Base-by-base conservation (phyloP, 2,888 invertebrate species). In the Sipunculus nudus region DNA sequence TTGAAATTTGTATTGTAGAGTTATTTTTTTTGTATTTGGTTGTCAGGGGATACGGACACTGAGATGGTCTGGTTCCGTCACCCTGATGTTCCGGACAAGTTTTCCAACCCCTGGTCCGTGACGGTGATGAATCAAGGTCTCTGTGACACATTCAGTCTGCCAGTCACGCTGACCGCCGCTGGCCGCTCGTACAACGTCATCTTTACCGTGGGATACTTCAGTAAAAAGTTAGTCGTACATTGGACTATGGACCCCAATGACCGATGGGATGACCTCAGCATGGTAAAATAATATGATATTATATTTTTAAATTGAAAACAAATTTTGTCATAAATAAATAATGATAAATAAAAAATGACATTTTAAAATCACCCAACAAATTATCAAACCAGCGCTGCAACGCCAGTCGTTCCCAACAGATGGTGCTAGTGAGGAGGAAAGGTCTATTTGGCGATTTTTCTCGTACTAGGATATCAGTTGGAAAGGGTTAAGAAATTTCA, bases 11-110 rank as follows among this genome's bases (percentile, higher is more conserved):
- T n/a, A n/a, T n/a, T n/a, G n/a, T n/a, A n/a, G n/a, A n/a, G n/a
- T n/a, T n/a, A n/a, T n/a, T n/a, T n/a, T n/a, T n/a, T n/a, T n/a
- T n/a, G n/a, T n/a, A n/a, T n/a, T n/a, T n/a, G n/a, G n/a, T n/a
- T n/a, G n/a, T 3, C 23, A 68, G 72, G 66, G 2, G 26, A 53
- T 19, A 57, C 67, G 38, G 63, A 59, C 13, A 67, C 70, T 25
- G 63, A 75, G 52, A 53, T 77, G 25, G 40, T 77, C 8, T 77
- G 77, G 77, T 65, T 75, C 25, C 71, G 72, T 43, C 73, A 75
- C 38, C 74, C 76, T 1, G 63, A 39, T 8, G 35, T n/a, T n/a
- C n/a, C 35, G 16, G 19, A 43, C 19, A 23, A 49, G 1, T 56
- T 71, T 16, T 23, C 45, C 21, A 45, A 55, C 8, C 60, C 66